A percentile compares a stretch with the other conserved stretches of the same genome.
phyloP scores from a whole-genome alignment of 2,888 invertebrate genomes.

The Pocota personata region DNA sequence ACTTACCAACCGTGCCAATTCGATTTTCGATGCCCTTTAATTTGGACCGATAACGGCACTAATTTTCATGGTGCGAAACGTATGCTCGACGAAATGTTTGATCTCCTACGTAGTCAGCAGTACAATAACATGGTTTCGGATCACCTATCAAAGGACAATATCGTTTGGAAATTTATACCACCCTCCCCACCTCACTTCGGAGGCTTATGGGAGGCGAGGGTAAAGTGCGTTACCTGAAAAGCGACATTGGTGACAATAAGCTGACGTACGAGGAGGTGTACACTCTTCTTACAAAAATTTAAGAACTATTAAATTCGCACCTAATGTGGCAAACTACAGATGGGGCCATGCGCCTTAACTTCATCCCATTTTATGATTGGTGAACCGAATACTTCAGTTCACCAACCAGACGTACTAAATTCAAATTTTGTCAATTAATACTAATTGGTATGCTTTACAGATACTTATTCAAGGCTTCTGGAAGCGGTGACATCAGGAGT shows the following conservation, averaged over 20 bases:
- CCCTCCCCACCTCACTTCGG: slow-evolving; percentile 54
- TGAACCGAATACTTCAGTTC: background rate
- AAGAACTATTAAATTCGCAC: slow-evolving; percentile 50
- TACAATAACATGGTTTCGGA: slow-evolving; percentile 37
- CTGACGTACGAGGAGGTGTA: too few relatives aligned
- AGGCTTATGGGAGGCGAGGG: slow-evolving; percentile 52
- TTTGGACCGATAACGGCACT: slow-evolving; percentile 62
- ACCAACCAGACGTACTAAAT: background rate
- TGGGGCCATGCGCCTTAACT: background rate
- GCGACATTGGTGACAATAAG: slow-evolving; percentile 2
- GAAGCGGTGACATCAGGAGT: slow-evolving; percentile 28
- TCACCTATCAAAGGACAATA: slow-evolving; percentile 42
- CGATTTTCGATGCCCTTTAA: slow-evolving; percentile 46
- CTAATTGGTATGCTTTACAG: slow-evolving; percentile 5
- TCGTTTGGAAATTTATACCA: too few relatives aligned
- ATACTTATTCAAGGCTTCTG: too few relatives aligned
- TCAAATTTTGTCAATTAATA: background rate
- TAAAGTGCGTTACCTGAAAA: slow-evolving; percentile 53
- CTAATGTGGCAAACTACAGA: slow-evolving; percentile 9
- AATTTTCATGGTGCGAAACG: slow-evolving; percentile 55
- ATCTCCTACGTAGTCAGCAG: background rate
- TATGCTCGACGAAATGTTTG: background rate
- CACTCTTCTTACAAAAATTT: slow-evolving; percentile 32
- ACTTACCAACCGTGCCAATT: slow-evolving; percentile 23
- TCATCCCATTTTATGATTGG: slow-evolving; percentile 11